Percentiles rank a stretch among this genome's conserved stretches.
Evolutionary conservation across 2,113 vertebrate species (phyloP).

Genomic region (Charadrius vociferus): DNA sequence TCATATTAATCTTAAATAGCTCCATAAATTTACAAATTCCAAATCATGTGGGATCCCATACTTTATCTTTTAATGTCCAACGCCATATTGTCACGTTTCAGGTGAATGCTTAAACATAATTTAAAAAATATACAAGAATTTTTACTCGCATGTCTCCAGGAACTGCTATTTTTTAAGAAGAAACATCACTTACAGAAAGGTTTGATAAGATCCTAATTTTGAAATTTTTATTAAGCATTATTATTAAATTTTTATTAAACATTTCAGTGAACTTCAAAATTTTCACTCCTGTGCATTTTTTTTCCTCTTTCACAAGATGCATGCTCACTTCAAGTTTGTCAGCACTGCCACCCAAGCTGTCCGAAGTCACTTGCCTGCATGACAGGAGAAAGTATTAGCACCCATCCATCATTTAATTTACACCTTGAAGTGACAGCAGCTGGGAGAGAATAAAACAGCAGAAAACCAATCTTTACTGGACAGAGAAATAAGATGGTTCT

Average conservation of each 20-base stretch:
- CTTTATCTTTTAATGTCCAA: neutral
- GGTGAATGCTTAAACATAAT: neutral
- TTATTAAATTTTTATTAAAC: neutral
- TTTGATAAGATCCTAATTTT: neutral
- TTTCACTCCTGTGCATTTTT: neutral
- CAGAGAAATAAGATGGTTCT: neutral
- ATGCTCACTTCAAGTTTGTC: neutral
- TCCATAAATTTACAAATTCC: neutral
- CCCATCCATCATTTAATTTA: neutral
- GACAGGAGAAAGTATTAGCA: neutral
- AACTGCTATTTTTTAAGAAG: neutral
- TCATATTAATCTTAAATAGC: neutral
- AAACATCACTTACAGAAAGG: neutral
- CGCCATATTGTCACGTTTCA: neutral
- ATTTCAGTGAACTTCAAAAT: neutral
- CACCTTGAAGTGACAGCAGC: neutral
- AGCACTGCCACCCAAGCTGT: neutral
- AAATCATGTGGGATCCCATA: neutral
- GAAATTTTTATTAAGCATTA: too few species aligned
- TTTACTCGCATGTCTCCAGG: neutral
- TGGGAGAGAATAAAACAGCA: neutral
- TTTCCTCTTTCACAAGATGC: neutral
- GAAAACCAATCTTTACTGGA: neutral
- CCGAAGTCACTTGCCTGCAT: neutral
- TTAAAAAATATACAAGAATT: neutral